These are phyloP conservation scores for Macrosteles quadrilineatus DNA, from an alignment of 1,140 invertebrate species.

Conservation along the genomic window DNA sequence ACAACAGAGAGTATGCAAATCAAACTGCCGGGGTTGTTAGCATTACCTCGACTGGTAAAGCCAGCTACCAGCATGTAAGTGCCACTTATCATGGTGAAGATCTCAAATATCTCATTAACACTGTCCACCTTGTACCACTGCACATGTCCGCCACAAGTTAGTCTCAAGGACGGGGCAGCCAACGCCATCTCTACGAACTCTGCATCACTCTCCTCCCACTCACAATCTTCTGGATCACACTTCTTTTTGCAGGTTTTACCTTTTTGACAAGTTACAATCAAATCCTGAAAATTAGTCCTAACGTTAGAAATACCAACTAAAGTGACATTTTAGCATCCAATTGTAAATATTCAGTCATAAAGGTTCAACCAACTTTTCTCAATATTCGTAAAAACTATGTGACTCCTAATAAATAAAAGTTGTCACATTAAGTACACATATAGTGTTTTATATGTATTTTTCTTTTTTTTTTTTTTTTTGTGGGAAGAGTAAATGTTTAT, in stretches of 20 bases:
- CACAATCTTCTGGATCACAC: neutral
- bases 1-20: too few species aligned
- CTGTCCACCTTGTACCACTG: constrained; percentile 27
- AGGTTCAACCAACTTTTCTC: too few species aligned
- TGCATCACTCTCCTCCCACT: neutral
- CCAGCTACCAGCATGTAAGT: constrained; percentile 63
- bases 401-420: too few species aligned
- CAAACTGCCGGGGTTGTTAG: too few species aligned
- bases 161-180: neutral
- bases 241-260: neutral
- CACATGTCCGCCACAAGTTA: neutral
- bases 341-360: too few species aligned
- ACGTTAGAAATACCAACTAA: too few species aligned
- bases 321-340: too few species aligned
- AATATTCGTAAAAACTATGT: too few species aligned
- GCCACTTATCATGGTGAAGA: constrained; percentile 53
- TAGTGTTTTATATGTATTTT: too few species aligned
- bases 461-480: too few species aligned
- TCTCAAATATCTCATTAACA: constrained; percentile 50
- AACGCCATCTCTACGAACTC: neutral
- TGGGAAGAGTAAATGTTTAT: too few species aligned
- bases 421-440: too few species aligned
- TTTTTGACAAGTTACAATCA: neutral
- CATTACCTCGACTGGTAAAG: constrained; percentile 68
- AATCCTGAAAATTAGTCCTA: constrained; percentile 14